A percentile compares a stretch with the other conserved stretches of the same genome.
Conservation (phyloP, 1,140 invertebrate species). For the Drosophila simulans region DNA sequence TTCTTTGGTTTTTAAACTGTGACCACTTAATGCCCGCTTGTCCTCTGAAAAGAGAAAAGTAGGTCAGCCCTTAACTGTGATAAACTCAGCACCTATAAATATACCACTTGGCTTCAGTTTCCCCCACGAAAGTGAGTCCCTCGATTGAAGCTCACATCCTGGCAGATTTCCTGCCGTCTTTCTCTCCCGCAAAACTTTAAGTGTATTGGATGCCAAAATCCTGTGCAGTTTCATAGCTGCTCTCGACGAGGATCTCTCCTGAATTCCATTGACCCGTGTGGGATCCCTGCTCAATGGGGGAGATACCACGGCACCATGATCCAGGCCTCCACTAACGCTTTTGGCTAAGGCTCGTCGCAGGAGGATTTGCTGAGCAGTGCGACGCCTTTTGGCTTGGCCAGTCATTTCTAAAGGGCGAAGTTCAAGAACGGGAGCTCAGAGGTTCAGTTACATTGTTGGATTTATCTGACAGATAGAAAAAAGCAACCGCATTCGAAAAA, state of each 20-base stretch:
- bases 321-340: neutral
- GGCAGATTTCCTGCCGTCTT: conserved; percentile 2
- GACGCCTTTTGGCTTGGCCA: conserved; percentile 21
- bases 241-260: conserved; percentile 4
- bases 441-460: conserved; percentile 23
- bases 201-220: neutral
- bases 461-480: conserved; percentile 14
- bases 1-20: conserved; percentile 11
- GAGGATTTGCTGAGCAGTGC: conserved; percentile 25
- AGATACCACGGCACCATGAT: neutral
- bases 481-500: conserved; percentile 4
- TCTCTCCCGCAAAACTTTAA: neutral
- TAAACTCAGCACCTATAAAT: neutral
- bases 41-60: neutral
- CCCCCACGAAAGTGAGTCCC: neutral
- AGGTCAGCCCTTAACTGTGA: too few species aligned
- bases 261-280: conserved; percentile 1
- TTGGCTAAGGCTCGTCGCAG: conserved; percentile 23
- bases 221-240: neutral
- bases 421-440: conserved; percentile 11
- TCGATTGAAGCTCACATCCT: neutral
- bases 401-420: conserved; percentile 31
- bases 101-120: conserved; percentile 21
- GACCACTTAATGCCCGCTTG: neutral
- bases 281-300: conserved; percentile 4